Conservation (phyloP, 1,140 invertebrate species). For the silkworm (Bombyx mori) region ASM3026992v2 NC_085121.1:8116501-8117000, state of each 20-base stretch:
- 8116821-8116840: conserved; percentile 31
- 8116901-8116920: conserved; percentile 36
- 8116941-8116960: conserved; percentile 32
- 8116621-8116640: conserved; percentile 15
- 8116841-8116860: conserved; percentile 53
- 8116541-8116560: conserved; percentile 20
- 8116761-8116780: conserved; percentile 34
- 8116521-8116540: conserved; percentile 25
- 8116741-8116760: conserved; percentile 29
- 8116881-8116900: conserved; percentile 20
- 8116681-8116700: conserved; percentile 18
- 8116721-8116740: conserved; percentile 31
- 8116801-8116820: conserved; percentile 32
- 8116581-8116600: conserved; percentile 24
- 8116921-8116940: conserved; percentile 29
- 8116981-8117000: conserved; percentile 16
- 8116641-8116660: conserved; percentile 30
- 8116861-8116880: conserved; percentile 41
- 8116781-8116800: conserved; percentile 15
- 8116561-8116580: conserved; percentile 23
- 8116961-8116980: conserved; percentile 22
- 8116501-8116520: conserved; percentile 24
- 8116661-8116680: conserved; percentile 42
- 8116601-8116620: conserved; percentile 33
- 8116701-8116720: conserved; percentile 19